Conservation (phyloP, 2,797 vertebrate genomes). For the Lates japonicus region DNA sequence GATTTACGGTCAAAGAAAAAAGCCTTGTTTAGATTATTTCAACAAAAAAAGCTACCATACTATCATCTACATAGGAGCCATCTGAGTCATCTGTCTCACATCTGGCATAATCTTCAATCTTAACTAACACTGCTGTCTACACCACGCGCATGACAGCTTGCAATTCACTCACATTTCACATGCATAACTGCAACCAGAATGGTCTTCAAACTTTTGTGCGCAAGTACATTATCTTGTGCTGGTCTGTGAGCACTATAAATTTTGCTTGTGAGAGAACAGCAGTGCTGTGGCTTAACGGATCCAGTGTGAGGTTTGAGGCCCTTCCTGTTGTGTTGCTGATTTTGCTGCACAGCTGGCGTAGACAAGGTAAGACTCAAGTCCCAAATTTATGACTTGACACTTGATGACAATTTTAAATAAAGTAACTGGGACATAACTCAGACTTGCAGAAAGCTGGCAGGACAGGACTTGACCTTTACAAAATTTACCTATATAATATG, state of each 20-base stretch:
- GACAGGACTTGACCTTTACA: neutral
- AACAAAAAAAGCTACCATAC: too few species aligned
- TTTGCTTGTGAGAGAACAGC: neutral
- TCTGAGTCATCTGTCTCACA: conserved; percentile 2
- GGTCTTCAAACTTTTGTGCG: neutral
- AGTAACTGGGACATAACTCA: neutral
- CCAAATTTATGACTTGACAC: neutral
- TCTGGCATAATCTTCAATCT: neutral
- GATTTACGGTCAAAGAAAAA: neutral
- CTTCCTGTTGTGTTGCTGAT: conserved; percentile 17
- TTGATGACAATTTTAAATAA: neutral
- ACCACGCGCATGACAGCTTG: neutral
- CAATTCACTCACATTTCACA: neutral
- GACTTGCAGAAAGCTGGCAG: neutral
- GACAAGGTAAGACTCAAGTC: neutral
- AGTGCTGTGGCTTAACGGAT: neutral
- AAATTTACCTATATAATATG: neutral
- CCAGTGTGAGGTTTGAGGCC: neutral
- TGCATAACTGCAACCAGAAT: neutral
- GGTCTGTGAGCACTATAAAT: conserved; percentile 1
- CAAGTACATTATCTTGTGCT: neutral
- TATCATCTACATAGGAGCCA: conserved; percentile 7
- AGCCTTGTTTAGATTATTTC: too few species aligned
- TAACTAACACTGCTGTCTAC: neutral
- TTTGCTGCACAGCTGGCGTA: neutral